Base-by-base conservation (phyloP, 2,888 invertebrate genomes). In the Stomorhina lunata region DNA sequence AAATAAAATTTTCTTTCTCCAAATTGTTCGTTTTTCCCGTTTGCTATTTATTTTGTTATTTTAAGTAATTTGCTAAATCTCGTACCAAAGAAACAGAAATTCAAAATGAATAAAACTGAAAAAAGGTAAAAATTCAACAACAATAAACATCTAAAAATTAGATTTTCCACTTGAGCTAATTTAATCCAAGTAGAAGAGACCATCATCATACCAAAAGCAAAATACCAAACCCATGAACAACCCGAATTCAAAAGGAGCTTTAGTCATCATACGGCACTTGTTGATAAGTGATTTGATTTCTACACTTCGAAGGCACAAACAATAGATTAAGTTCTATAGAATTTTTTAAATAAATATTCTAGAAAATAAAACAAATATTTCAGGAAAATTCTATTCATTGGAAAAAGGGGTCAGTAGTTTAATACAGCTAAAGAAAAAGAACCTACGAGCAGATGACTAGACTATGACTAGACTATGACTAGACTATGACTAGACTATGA, bases 151-250 rank as follows among this genome's bases (percentile, higher is more conserved):
- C 12, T 4, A 15, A 75, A 76, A 76, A 76, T 71, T 76, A 59
- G 48, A 80, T 80, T 80, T 80, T 76, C 80, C 76, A 76, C 80
- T 76, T 80, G 80, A 75, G 69, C 69, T 76, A 76, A 80, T 76
- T 65, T 71, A 76, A 80, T 80, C 57, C 76, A 32, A 40, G 17
- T 53, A 22, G 48, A 66, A n/a, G 48, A 66, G 66, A 66, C 22
- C 48, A 32, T 50, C 22, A 34, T n/a, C 48, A 43, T 17, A n/a
- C n/a, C n/a, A n/a, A n/a, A n/a, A n/a, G n/a, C n/a, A n/a, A n/a
- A n/a, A 12, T 20, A 32, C 29, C 40, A 25, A 9, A 1, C 15
- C 20, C 32, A 22, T 3, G n/a, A 57, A n/a, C n/a, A 40, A 17
- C 27, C 4, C 5, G n/a, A n/a, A n/a, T n/a, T n/a, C n/a, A n/a